Evolutionary conservation across 2,113 vertebrate species (phyloP), one percentile per base, ranked within the genome.

Genomic region (Phrynosoma blainvillii): DNA sequence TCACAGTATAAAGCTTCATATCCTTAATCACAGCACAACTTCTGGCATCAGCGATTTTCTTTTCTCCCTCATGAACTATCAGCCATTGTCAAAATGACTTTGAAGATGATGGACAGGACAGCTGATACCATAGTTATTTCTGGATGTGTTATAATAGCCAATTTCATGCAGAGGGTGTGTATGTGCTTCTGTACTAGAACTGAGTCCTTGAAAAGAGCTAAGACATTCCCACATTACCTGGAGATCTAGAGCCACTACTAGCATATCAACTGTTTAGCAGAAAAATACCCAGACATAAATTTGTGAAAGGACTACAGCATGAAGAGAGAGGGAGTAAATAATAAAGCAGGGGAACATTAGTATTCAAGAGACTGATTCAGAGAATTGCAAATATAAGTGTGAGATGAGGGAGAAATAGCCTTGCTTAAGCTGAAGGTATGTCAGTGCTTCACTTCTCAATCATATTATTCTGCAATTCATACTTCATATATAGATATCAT

Each of bases 401-500:
- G 52, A 65, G 4, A 3, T 40, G 88, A 1, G 65, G 12, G 9
- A 1, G 10, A 25, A 75, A 82, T 7, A 36, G 13, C 30, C 23
- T 87, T 88, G 14, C 76, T 87, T 77, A 52, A 85, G 25, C 25
- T 88, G 78, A 89, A 74, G 10, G 30, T 82, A 5, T 87, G 59
- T 16, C 86, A 74, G 30, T 62, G 1, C 91, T 92, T 89, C 25
- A 27, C 62, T 80, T 68, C 87, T 23, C 25, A 89, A 89, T 90
- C 21, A 21, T 59, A 62, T 25, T 56, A 12, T 27, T 52, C 79
- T 75, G 82, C n/a, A 54, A 79, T 86, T 85, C 84, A 30, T 0
- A 62, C 62, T 88, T 27, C 32, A 87, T 42, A 5, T 52, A 90
- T 87, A 70, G 91, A 92, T 90, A 70, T 84, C 80, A 70, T 86